Percentiles rank a stretch among this genome's conserved stretches.
These are phyloP conservation scores for Clusia tigrina DNA, from an alignment of 2,888 invertebrate genomes.

Conservation along the genomic window DNA sequence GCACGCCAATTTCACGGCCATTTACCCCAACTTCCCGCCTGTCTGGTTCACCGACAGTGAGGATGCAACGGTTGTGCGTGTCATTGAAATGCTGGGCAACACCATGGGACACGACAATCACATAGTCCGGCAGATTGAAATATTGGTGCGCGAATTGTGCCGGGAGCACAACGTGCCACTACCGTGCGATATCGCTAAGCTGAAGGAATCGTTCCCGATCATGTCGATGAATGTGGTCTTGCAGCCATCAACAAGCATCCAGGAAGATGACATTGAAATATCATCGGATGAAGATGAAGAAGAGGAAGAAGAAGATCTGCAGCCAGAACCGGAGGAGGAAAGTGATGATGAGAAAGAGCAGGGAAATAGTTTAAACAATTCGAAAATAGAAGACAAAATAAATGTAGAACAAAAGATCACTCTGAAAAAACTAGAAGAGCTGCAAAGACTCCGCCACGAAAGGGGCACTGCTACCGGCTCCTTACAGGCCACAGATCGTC, in stretches of 20 bases:
- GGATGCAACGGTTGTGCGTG: constrained; percentile 92
- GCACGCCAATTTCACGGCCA: too few species aligned
- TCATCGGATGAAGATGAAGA: constrained; percentile 65
- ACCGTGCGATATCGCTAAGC: constrained; percentile 88
- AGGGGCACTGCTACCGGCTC: constrained; percentile 95
- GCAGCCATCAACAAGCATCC: constrained; percentile 52
- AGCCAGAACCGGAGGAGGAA: constrained; percentile 87
- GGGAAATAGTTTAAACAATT: too few species aligned
- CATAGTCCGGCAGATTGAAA: constrained; percentile 83
- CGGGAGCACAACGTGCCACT: constrained; percentile 89
- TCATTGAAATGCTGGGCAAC: constrained; percentile 92
- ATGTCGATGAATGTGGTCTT: constrained; percentile 57
- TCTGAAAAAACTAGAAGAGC: constrained; percentile 92
- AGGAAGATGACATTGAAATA: constrained; percentile 61
- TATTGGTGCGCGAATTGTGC: constrained; percentile 91
- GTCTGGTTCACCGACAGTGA: constrained; percentile 99
- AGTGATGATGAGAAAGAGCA: constrained; percentile 72
- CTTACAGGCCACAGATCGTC: constrained; percentile 96
- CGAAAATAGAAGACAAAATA: constrained; percentile 89
- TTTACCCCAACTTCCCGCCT: constrained; percentile 96
- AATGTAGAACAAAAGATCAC: constrained; percentile 89
- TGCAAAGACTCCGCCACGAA: constrained; percentile 95
- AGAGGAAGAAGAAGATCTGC: constrained; percentile 79
- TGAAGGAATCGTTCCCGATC: constrained; percentile 71
- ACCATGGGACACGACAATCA: constrained; percentile 92